phyloP scores from a whole-genome alignment of 30 jellyfish, hydroid and myxozoan genomes.

The Calvadosia cruxmelitensis region DNA sequence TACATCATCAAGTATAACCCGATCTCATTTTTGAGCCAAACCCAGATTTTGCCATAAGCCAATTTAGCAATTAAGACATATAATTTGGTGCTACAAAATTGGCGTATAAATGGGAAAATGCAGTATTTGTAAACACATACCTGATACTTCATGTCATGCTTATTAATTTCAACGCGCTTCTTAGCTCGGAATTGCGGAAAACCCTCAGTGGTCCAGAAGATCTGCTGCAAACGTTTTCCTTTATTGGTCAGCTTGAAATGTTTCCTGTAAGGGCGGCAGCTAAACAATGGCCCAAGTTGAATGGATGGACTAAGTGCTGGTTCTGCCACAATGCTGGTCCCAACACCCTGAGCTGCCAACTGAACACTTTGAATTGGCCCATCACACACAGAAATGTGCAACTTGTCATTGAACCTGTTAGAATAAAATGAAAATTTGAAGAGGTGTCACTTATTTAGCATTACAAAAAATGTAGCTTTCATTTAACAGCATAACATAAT shows the following conservation, averaged over 20 bases:
- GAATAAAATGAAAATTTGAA: neutral
- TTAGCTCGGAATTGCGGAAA: conserved; percentile 55
- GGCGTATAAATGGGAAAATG: neutral
- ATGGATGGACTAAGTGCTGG: conserved; percentile 74
- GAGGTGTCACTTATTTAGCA: too few species aligned
- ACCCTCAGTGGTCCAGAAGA: conserved; percentile 92
- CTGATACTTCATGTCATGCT: conserved; percentile 68
- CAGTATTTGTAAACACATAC: conserved; percentile 14
- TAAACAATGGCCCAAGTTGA: conserved; percentile 71
- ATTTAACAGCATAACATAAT: too few species aligned
- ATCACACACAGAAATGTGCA: conserved; percentile 36
- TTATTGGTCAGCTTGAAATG: conserved; percentile 51
- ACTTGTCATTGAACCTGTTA: conserved; percentile 76
- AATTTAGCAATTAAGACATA: too few species aligned
- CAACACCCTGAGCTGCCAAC: conserved; percentile 74
- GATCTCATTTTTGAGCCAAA: too few species aligned
- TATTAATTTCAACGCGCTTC: conserved; percentile 41
- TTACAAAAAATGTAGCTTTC: too few species aligned
- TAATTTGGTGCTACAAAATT: too few species aligned
- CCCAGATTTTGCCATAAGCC: too few species aligned
- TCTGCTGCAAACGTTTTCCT: conserved; percentile 86
- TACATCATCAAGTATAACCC: too few species aligned
- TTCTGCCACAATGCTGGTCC: conserved; percentile 78
- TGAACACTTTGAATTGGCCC: conserved; percentile 49
- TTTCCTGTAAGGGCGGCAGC: conserved; percentile 40